Percentiles rank a stretch among this genome's conserved stretches.
Conservation (phyloP, 2,113 vertebrate species). For the Cygnus buccinator region DNA sequence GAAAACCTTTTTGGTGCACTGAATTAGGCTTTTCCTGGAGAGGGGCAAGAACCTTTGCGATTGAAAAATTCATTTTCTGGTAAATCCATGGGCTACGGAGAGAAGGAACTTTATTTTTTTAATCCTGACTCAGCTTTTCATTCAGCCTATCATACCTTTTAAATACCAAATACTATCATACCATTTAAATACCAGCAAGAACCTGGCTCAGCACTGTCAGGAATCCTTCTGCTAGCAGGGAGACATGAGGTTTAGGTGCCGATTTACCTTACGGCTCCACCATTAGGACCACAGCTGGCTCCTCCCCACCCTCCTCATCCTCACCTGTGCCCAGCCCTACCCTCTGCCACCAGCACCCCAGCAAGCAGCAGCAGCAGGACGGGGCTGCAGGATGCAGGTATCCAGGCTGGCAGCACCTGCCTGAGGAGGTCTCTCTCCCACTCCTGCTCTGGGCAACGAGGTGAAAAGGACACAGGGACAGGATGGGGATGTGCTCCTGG, state of each 20-base stretch:
- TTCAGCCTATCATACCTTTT: background rate
- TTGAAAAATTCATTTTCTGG: background rate
- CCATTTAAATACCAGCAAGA: background rate
- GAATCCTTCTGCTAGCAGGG: background rate
- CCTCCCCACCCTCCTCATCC: background rate
- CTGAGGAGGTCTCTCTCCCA: background rate
- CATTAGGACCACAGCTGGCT: accelerated
- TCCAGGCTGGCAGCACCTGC: background rate
- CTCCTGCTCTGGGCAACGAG: accelerated
- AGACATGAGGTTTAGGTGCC: background rate
- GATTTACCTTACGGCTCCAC: background rate
- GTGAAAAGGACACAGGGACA: background rate
- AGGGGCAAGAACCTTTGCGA: background rate
- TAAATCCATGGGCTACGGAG: background rate
- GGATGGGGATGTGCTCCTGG: accelerated
- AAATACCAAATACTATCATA: too few relatives aligned
- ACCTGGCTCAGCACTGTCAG: background rate
- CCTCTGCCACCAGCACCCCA: background rate
- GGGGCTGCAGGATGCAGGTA: background rate
- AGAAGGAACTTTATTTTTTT: background rate
- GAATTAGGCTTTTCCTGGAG: background rate
- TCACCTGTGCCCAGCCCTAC: too few relatives aligned
- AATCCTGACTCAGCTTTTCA: background rate
- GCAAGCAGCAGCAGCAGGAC: background rate
- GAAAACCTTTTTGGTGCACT: background rate